Evolutionary conservation across 2,113 vertebrate genomes (phyloP), one percentile per base, ranked within the genome.

Genomic region (Antechinus stuartii): DNA sequence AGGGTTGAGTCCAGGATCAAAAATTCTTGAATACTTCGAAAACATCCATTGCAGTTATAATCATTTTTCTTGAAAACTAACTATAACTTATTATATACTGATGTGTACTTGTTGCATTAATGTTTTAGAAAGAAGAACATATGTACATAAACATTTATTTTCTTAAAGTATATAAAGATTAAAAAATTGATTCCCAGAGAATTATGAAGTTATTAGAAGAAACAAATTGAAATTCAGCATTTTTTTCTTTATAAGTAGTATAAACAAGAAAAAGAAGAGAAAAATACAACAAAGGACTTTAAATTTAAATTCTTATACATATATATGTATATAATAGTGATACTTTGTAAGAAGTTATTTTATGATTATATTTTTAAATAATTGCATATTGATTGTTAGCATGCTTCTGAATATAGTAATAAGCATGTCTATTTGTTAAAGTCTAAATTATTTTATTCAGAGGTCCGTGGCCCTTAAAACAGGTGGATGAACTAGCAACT

Each of bases 381-480:
- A 6, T 52, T n/a, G 14, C 52, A 68, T 14, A 53, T 35, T 76
- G 54, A 90, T 54, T 90, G 47, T 96, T 89, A 92, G 35, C 91
- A 90, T 54, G 49, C 46, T 76, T 90, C 30, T 42, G n/a, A 90
- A 90, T 23, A 27, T 27, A 19, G 52, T 42, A 91, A 0, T 35
- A 8, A 52, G 27, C 56, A 94, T 53, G 49, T 55, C 26, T 50
- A 94, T 92, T 94, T 91, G 54, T 76, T 96, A 95, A 96, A 97
- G 94, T 98, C 56, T 93, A 93, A 55, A 92, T 91, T 92, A 95
- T 95, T 97, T 95, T 93, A 84, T 91, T 92, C 89, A 95, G 94
- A 97, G 94, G 35, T 96, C 94, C 96, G 97, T 98, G 97, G 56
- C 94, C 27, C 68, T 96, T 61, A 50, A 55, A 96, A n/a, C 35